phyloP scores from a whole-genome alignment of 2,888 invertebrate species.

The Cistogaster globosa region DNA sequence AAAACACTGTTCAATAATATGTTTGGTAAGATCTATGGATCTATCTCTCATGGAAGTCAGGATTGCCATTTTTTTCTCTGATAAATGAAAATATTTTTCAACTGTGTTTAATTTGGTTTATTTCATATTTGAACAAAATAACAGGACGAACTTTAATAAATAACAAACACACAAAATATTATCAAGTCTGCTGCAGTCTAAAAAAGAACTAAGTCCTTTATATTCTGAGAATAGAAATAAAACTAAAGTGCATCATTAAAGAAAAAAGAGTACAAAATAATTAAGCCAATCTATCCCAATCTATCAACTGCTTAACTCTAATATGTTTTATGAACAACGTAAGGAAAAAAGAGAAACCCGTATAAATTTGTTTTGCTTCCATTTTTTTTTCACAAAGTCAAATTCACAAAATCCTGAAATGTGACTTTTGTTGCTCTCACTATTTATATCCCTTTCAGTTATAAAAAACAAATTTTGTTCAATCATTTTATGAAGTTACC shows the following conservation, averaged over 20 bases:
- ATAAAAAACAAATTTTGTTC: not conserved
- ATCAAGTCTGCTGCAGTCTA: not conserved
- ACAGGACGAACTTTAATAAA: no score
- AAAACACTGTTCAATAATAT: no score
- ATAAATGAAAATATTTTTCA: no score
- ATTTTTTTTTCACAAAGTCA: not conserved
- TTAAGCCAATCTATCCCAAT: conserved; percentile 48
- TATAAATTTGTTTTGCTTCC: conserved; percentile 24
- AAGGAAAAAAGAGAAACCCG: conserved; percentile 11
- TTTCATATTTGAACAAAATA: no score
- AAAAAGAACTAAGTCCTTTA: conserved; percentile 21
- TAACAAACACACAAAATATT: no score
- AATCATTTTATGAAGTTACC: conserved; percentile 29
- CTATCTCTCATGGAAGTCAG: no score
- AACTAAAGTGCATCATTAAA: conserved; percentile 2
- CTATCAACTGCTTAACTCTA: conserved; percentile 55
- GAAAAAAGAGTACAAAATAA: conserved; percentile 8
- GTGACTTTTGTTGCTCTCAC: conserved; percentile 11
- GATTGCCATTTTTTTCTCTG: no score
- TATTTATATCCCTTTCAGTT: not conserved
- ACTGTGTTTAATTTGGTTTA: no score
- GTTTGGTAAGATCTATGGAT: no score
- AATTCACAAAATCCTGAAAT: conserved; percentile 35
- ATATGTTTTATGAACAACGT: conserved; percentile 32
- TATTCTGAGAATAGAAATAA: not conserved